A percentile compares a stretch with the other conserved stretches of the same genome.
Evolutionary conservation across 2,113 vertebrate species (phyloP).

Genomic region (Heterotilapia buettikoferi): DNA sequence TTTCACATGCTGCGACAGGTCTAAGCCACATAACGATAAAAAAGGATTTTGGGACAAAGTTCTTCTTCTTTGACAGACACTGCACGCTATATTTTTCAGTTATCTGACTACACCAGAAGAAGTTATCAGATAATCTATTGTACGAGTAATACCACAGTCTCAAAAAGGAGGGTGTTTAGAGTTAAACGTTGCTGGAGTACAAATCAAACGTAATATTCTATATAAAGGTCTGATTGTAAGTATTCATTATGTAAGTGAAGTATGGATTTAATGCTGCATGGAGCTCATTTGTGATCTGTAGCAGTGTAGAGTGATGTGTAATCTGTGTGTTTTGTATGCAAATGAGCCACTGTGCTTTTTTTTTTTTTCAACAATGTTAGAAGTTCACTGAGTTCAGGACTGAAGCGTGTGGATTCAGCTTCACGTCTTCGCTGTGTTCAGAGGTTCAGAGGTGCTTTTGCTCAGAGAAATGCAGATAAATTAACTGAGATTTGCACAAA

Average conservation of each 20-base stretch:
- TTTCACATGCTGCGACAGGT: neutral
- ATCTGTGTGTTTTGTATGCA: neutral
- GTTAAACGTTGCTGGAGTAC: neutral
- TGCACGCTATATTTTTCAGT: neutral
- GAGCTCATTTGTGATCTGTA: neutral
- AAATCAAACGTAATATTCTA: neutral
- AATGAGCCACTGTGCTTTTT: neutral
- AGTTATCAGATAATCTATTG: neutral
- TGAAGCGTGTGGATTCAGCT: neutral
- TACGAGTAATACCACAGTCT: neutral
- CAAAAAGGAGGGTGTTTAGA: neutral
- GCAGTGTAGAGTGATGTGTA: neutral
- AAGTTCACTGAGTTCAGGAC: neutral
- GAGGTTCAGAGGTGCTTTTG: neutral
- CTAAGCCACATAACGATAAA: neutral
- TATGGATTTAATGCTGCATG: neutral
- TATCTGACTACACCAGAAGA: neutral
- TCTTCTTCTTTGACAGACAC: neutral
- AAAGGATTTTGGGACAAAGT: neutral
- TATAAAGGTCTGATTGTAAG: neutral
- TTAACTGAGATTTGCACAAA: neutral
- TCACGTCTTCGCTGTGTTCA: neutral
- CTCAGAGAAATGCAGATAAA: neutral
- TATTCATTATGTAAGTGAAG: neutral
- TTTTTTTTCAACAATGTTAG: accelerated